Percentiles rank a stretch among this genome's conserved stretches.
phyloP scores from a whole-genome alignment of 2,113 vertebrate species.

The Tachuris rubrigastra region DNA sequence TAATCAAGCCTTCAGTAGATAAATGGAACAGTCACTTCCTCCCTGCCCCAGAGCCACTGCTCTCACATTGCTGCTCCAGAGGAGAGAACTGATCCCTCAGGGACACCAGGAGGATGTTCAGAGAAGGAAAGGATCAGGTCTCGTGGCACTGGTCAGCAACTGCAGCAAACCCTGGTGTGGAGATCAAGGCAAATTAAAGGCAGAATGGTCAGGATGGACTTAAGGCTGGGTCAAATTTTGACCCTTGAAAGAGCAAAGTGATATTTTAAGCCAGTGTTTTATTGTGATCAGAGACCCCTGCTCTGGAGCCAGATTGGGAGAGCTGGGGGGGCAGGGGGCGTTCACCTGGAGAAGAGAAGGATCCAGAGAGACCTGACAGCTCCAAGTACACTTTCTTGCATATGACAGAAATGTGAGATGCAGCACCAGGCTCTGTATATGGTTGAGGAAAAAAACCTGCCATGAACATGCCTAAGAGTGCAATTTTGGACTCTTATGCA shows the following conservation, averaged over 20 bases:
- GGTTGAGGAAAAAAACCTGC: neutral
- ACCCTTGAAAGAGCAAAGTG: neutral
- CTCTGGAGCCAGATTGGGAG: neutral
- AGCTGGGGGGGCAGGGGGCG: fast-evolving
- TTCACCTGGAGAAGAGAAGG: fast-evolving
- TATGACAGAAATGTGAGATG: neutral
- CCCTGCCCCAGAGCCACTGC: fast-evolving
- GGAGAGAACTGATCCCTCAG: fast-evolving
- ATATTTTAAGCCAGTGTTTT: neutral
- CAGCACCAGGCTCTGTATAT: neutral
- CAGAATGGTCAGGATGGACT: neutral
- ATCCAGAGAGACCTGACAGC: neutral
- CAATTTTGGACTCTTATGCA: neutral
- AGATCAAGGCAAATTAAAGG: neutral
- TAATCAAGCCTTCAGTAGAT: neutral
- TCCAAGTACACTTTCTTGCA: fast-evolving
- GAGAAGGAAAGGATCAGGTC: neutral
- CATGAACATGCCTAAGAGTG: fast-evolving
- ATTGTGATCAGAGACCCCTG: no score
- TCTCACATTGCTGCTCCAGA: no score
- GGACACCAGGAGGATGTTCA: fast-evolving
- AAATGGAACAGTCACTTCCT: neutral
- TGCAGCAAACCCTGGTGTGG: neutral
- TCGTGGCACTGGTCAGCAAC: neutral
- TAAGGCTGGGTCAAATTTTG: neutral